Evolutionary conservation across 2,797 vertebrate species (phyloP), one percentile per base, ranked within the genome.

Genomic region (Hydrolagus colliei): DNA sequence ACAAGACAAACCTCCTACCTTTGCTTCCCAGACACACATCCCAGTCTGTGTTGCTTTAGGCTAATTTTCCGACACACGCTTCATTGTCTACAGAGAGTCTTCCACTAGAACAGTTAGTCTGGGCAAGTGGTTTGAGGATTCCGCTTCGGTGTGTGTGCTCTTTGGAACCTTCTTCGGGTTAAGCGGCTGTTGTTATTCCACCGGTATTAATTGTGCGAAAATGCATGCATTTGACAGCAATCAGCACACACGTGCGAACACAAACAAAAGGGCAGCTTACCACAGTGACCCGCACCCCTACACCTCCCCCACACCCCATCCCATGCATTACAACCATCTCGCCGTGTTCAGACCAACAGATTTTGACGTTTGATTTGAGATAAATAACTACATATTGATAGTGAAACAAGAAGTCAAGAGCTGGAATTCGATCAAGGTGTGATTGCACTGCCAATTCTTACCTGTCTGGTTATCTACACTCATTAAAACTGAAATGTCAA

Each of bases 401-500:
- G 27, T 27, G 27, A 27, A 27, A 27, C 27, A 27, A 27, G 27
- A 52, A 52, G 41, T 52, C 41, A 52, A 52, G 41, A 52, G 1
- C 3, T 52, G 41, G 41, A 52, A 6, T 52, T 6, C 41, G 41
- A 52, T 52, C 41, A 52, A 3, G 41, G 52, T n/a, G 5, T 77
- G 61, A 77, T n/a, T 77, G 10, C 78, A 67, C 11, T 63, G 62
- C 67, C 78, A 80, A 18, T 14, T 80, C 32, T 65, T 32, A 80
- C 14, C 22, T 27, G 63, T 22, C 27, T 10, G 3, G 32, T 80
- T 67, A 16, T 27, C 22, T 14, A 2, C 16, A 14, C 32, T 65
- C 63, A 65, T 80, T 63, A 80, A 80, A 35, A 80, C 27, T 80
- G 67, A 67, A 27, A 80, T 16, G 67, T 67, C 16, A 80, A 63